Evolutionary conservation across 2,888 invertebrate species (phyloP).

Genomic region (Drepana falcataria): DNA sequence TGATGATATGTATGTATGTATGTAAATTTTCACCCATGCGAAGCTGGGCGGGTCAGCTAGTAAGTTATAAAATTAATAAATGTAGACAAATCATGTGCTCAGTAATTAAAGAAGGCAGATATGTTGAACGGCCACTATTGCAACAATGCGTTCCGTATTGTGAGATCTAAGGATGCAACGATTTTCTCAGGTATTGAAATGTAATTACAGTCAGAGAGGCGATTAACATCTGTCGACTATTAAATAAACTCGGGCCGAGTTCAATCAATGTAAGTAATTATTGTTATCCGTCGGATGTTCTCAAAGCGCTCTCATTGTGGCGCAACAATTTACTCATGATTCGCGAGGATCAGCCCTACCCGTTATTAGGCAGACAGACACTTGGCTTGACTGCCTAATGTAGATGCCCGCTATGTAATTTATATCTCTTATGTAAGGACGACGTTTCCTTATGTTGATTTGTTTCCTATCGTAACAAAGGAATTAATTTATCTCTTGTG

Average conservation of each 20-base stretch:
- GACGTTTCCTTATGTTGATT: conserved; percentile 12
- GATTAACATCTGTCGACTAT: conserved; percentile 79
- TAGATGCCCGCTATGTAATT: conserved; percentile 50
- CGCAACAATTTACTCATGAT: conserved; percentile 76
- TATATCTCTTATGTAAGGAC: conserved; percentile 28
- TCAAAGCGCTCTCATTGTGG: conserved; percentile 61
- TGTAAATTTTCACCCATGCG: no score
- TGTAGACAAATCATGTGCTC: background rate
- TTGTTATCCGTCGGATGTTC: conserved; percentile 77
- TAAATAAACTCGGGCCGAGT: conserved; percentile 74
- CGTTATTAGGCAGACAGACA: conserved; percentile 71
- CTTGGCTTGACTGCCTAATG: conserved; percentile 61
- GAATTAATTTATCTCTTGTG: background rate
- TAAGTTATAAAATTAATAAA: background rate
- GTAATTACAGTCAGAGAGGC: conserved; percentile 69
- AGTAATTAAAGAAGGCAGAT: background rate
- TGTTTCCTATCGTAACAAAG: background rate
- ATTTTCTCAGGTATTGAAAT: conserved; percentile 72
- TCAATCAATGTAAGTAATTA: conserved; percentile 78
- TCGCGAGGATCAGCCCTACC: conserved; percentile 67
- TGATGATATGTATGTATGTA: no score
- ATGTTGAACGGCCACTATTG: conserved; percentile 17
- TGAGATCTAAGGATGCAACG: conserved; percentile 39
- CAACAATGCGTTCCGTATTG: conserved; percentile 34
- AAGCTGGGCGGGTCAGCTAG: no score